phyloP scores from a whole-genome alignment of 2,888 invertebrate species.

The Erebia palarica region DNA sequence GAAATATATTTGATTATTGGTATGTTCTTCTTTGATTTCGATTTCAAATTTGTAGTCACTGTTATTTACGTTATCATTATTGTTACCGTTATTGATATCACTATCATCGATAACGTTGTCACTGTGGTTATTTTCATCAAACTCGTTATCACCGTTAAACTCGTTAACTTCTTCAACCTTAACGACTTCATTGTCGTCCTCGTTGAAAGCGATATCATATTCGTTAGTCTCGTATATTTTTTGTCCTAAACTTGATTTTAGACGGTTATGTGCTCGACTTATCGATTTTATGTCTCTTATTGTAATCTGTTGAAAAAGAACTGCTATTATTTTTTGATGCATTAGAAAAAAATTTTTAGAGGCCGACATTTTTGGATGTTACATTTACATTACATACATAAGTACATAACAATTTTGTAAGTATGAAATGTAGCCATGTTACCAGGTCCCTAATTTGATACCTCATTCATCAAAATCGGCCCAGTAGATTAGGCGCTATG shows the following conservation, averaged over 20 bases:
- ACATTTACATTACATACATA: not conserved
- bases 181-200: conserved; percentile 45
- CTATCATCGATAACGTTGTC: not conserved
- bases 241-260: conserved; percentile 50
- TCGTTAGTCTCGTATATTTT: conserved; percentile 52
- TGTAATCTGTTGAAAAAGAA: conserved; percentile 52
- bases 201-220: conserved; percentile 47
- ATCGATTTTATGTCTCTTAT: conserved; percentile 58
- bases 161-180: conserved; percentile 38
- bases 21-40: conserved; percentile 54
- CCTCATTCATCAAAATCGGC: too few species aligned
- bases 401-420: too few species aligned
- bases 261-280: conserved; percentile 47
- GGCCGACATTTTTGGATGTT: too few species aligned
- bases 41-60: conserved; percentile 32
- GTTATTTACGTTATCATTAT: conserved; percentile 19
- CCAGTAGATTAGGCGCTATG: not conserved
- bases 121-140: not conserved
- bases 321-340: not conserved
- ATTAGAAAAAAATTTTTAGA: too few species aligned
- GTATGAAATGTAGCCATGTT: too few species aligned
- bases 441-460: too few species aligned
- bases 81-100: conserved; percentile 8
- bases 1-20: conserved; percentile 57
- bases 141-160: not conserved